Evolutionary conservation across 2,888 invertebrate genomes (phyloP).

Genomic region (Patella pellucida): DNA sequence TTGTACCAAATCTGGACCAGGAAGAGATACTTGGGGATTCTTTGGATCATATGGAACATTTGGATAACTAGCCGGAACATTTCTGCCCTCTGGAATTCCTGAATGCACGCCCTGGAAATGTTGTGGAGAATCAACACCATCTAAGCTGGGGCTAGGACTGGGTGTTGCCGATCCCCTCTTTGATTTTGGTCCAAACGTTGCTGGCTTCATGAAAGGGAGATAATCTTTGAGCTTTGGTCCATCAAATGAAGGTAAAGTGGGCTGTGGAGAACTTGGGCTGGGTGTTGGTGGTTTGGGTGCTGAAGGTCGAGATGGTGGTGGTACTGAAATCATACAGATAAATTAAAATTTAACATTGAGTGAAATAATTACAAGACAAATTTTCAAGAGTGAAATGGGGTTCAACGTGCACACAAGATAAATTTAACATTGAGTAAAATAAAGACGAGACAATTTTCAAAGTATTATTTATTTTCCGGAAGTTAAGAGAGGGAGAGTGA

Average conservation of each 20-base stretch:
- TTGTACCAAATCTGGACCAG: conserved; percentile 11
- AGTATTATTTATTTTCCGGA: no score
- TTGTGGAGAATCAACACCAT: conserved; percentile 13
- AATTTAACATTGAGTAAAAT: no score
- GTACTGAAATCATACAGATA: conserved; percentile 33
- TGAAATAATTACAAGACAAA: not conserved
- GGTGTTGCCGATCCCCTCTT: conserved; percentile 36
- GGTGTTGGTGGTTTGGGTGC: conserved; percentile 53
- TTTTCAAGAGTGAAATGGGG: not conserved
- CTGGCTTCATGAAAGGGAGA: conserved; percentile 81
- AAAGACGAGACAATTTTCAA: no score
- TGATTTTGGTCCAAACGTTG: conserved; percentile 63
- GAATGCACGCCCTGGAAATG: conserved; percentile 24
- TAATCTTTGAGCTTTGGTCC: conserved; percentile 89
- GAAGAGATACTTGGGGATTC: not conserved
- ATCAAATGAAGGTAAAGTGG: conserved; percentile 51
- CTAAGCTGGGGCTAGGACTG: conserved; percentile 31
- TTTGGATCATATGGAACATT: not conserved
- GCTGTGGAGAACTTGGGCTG: conserved; percentile 21
- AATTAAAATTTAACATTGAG: no score
- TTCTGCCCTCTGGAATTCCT: conserved; percentile 38
- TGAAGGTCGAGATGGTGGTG: conserved; percentile 53
- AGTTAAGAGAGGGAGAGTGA: no score
- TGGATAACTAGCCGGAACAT: conserved; percentile 23
- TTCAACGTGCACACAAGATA: no score